Percentiles rank a stretch among this genome's conserved stretches.
Evolutionary conservation across 2,888 invertebrate genomes (phyloP).

Genomic region (Dryobotodes eremita): DNA sequence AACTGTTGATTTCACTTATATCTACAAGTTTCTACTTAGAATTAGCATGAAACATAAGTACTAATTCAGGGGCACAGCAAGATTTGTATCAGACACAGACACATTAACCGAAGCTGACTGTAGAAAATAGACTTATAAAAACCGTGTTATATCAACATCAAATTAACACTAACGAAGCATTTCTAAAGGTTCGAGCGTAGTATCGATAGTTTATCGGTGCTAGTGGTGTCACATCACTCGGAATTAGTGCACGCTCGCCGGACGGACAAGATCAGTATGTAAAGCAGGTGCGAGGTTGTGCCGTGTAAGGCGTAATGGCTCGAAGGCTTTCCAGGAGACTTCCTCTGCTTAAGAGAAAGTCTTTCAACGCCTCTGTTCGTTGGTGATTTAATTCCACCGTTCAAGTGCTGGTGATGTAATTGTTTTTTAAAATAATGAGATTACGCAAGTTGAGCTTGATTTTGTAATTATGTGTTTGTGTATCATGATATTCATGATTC

Average conservation of each 20-base stretch:
- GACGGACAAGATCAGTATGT: conserved; percentile 87
- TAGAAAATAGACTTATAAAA: conserved; percentile 36
- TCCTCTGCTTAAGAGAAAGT: conserved; percentile 83
- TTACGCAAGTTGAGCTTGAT: conserved; percentile 1
- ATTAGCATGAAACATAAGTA: conserved; percentile 47
- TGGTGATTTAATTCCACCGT: conserved; percentile 64
- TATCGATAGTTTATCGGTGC: conserved; percentile 73
- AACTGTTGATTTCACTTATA: conserved; percentile 56
- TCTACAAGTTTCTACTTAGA: conserved; percentile 48
- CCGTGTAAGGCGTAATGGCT: conserved; percentile 83
- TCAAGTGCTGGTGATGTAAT: conserved; percentile 50
- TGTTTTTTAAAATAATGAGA: conserved; percentile 39
- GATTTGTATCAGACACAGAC: conserved; percentile 6
- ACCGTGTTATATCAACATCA: conserved; percentile 39
- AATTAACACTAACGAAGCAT: conserved; percentile 47
- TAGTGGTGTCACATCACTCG: conserved; percentile 76
- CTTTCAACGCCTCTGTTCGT: conserved; percentile 66
- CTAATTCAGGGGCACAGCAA: conserved; percentile 12
- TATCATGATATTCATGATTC: not conserved
- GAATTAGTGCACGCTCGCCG: conserved; percentile 85
- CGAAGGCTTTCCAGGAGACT: conserved; percentile 78
- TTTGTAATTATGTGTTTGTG: conserved; percentile 18
- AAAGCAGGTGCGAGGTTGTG: conserved; percentile 83
- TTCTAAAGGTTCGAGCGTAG: conserved; percentile 30
- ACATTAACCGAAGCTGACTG: conserved; percentile 1